These are phyloP conservation scores for Hermaeophaga mercurialis DNA, from an alignment of 2,888 invertebrate species.

Conservation along the genomic window DNA sequence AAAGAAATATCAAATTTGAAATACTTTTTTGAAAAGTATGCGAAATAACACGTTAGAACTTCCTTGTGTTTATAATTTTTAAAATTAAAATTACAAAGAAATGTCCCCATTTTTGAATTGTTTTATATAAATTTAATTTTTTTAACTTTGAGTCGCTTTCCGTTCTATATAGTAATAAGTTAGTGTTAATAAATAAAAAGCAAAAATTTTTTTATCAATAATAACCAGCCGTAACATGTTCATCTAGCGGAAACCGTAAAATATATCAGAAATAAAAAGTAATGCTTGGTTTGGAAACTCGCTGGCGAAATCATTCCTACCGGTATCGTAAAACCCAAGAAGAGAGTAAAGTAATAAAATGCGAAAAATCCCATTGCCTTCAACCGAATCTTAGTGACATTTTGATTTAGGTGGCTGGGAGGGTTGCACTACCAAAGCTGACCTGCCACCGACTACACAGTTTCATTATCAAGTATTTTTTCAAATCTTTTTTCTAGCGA, in stretches of 20 bases:
- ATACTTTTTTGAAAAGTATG: no score
- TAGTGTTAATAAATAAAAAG: no score
- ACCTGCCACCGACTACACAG: neutral
- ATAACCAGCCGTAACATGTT: neutral
- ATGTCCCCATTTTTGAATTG: no score
- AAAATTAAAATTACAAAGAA: no score
- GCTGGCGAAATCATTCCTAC: constrained; percentile 26
- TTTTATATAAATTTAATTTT: no score
- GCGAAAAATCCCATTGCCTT: constrained; percentile 46
- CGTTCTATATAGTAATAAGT: no score
- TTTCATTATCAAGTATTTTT: neutral
- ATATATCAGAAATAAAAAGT: constrained; percentile 6
- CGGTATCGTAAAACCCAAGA: constrained; percentile 41
- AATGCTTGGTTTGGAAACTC: constrained; percentile 21
- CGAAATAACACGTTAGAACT: no score
- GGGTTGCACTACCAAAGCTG: neutral
- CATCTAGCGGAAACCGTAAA: constrained; percentile 4
- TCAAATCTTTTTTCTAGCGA: neutral
- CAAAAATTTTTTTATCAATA: neutral
- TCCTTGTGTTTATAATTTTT: no score
- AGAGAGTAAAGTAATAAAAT: constrained; percentile 42
- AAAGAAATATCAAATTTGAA: no score
- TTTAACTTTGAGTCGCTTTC: no score
- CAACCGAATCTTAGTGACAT: constrained; percentile 48
- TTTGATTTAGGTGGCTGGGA: constrained; percentile 43